A percentile compares a stretch with the other conserved stretches of the same genome.
These are phyloP conservation scores for Casuarius casuarius DNA, from an alignment of 2,113 vertebrate genomes.

Conservation along the genomic window DNA sequence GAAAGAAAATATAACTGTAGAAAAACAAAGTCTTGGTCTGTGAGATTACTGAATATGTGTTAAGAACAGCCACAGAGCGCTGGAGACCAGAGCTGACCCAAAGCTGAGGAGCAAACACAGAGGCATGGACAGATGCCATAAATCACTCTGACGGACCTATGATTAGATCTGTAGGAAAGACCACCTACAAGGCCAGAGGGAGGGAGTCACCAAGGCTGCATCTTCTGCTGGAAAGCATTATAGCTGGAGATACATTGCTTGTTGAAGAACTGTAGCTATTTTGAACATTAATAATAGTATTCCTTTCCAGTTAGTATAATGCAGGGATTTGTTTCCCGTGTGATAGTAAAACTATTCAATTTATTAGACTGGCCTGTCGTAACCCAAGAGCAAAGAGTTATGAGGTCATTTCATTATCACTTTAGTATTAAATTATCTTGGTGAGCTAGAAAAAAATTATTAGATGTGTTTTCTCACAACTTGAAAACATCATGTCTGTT, in stretches of 20 bases:
- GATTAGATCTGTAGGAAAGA: slow-evolving; percentile 47
- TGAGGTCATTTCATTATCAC: slow-evolving; percentile 36
- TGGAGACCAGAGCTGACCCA: slow-evolving; percentile 20
- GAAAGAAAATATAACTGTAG: slow-evolving; percentile 45
- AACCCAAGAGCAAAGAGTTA: slow-evolving; percentile 22
- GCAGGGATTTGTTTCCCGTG: neutral
- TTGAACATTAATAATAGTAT: neutral
- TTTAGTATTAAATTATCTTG: slow-evolving; percentile 2
- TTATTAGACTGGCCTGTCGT: neutral
- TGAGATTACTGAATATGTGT: neutral
- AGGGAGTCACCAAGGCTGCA: neutral
- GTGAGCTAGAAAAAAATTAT: neutral
- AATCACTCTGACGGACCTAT: slow-evolving; percentile 47
- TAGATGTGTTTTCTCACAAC: slow-evolving; percentile 6
- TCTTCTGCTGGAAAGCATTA: slow-evolving; percentile 43
- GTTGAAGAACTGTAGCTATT: neutral
- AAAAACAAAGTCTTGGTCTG: slow-evolving; percentile 26
- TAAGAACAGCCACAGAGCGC: slow-evolving; percentile 17
- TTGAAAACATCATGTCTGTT: neutral
- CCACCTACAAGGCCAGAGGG: slow-evolving; percentile 64
- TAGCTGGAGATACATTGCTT: neutral
- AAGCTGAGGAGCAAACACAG: slow-evolving; percentile 27
- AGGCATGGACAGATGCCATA: slow-evolving; percentile 5
- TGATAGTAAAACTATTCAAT: neutral
- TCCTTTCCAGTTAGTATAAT: neutral